Conservation (phyloP, 2,113 vertebrate species). For the Psophia crepitans region DNA sequence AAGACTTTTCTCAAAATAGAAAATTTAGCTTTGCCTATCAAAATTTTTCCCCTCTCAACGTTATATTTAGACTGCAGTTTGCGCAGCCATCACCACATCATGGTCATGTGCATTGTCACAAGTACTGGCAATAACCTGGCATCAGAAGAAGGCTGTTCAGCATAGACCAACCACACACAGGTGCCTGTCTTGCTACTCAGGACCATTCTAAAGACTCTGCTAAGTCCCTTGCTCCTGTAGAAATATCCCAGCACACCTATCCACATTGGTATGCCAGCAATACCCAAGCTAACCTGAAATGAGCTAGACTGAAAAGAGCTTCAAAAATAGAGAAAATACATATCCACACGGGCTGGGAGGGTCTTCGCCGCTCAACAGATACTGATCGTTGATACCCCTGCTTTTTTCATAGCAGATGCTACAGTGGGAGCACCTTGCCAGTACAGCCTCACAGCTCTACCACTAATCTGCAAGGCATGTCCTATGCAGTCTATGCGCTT, state of each 20-base stretch:
- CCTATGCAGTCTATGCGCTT: not conserved
- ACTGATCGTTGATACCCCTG: not conserved
- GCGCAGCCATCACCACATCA: not conserved
- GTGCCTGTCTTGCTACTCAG: not conserved
- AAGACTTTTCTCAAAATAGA: not conserved
- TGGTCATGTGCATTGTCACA: not conserved
- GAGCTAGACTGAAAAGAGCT: not conserved
- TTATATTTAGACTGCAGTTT: not conserved
- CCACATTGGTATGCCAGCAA: not conserved
- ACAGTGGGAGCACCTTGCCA: not conserved
- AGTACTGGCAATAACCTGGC: not conserved
- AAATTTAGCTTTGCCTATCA: not conserved
- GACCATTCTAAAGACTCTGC: not conserved
- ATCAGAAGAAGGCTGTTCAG: not conserved
- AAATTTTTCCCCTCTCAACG: not conserved
- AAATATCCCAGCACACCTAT: not conserved
- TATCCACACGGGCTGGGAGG: not conserved
- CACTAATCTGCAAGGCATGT: not conserved
- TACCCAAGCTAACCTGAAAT: not conserved
- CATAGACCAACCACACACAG: not conserved
- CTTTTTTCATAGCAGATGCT: not conserved
- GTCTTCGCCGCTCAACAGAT: not conserved
- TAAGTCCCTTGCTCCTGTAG: not conserved
- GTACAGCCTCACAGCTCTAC: not conserved
- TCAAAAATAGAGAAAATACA: not conserved